These are phyloP conservation scores for Odontomyia ornata DNA, from an alignment of 2,888 invertebrate species.

Conservation along the genomic window DNA sequence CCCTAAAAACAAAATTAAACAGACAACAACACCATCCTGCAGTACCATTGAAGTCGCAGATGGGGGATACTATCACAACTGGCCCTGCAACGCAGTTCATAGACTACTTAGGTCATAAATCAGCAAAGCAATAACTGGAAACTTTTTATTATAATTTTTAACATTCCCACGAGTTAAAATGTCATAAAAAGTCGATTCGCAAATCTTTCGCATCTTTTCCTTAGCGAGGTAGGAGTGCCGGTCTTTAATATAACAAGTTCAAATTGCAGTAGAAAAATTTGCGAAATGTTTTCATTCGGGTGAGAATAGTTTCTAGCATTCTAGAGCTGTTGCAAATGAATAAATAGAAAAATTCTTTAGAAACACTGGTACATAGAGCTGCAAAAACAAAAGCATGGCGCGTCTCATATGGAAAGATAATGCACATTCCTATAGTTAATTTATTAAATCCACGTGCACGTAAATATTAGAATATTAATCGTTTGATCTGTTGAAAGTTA, in stretches of 20 bases:
- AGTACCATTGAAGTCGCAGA: background rate
- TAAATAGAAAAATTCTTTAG: no score
- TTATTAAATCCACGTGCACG: slow-evolving; percentile 32
- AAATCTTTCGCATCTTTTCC: slow-evolving; percentile 53
- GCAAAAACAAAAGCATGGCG: no score
- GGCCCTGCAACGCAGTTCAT: background rate
- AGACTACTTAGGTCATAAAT: slow-evolving; percentile 51
- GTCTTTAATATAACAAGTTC: no score
- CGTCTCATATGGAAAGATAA: no score
- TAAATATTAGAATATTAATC: slow-evolving; percentile 36
- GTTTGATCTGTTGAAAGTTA: slow-evolving; percentile 42
- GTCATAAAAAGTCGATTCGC: slow-evolving; percentile 55
- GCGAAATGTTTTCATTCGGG: no score
- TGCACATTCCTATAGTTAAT: no score
- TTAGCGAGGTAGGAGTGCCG: no score
- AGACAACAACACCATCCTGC: slow-evolving; percentile 27
- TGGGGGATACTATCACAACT: background rate
- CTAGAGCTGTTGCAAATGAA: no score
- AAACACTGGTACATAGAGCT: no score
- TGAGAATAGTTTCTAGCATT: no score
- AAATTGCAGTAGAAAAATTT: no score
- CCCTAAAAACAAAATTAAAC: no score
- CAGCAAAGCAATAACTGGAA: slow-evolving; percentile 53
- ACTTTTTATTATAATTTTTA: slow-evolving; percentile 54
- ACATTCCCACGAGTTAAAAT: slow-evolving; percentile 55